phyloP scores from a whole-genome alignment of 1,140 invertebrate genomes.

The Leucophenga varia region DNA sequence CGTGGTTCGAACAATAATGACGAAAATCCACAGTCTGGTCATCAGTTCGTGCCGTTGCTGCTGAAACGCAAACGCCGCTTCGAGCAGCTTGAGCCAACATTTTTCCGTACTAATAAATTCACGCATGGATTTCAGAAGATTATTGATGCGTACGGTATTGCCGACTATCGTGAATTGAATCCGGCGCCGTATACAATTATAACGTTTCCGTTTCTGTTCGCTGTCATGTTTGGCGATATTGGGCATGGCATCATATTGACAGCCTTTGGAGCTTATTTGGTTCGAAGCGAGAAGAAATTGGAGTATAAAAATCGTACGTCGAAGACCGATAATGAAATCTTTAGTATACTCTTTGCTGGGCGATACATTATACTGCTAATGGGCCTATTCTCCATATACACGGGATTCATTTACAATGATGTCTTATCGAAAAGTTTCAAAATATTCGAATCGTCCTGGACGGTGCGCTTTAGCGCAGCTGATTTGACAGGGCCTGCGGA shows the following conservation, averaged over 20 bases:
- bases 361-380: conserved; percentile 97
- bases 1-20: conserved; percentile 80
- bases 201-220: conserved; percentile 76
- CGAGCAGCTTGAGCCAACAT: conserved; percentile 72
- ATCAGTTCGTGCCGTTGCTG: conserved; percentile 11
- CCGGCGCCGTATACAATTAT: conserved; percentile 71
- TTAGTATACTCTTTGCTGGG: conserved; percentile 94
- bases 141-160: conserved; percentile 83
- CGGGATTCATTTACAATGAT: conserved; percentile 96
- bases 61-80: conserved; percentile 70
- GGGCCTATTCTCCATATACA: conserved; percentile 96
- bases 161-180: conserved; percentile 75
- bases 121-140: conserved; percentile 79
- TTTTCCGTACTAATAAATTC: conserved; percentile 78
- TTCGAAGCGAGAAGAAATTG: conserved; percentile 71
- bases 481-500: conserved; percentile 39
- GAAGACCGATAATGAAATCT: conserved; percentile 86
- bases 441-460: conserved; percentile 87
- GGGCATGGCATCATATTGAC: conserved; percentile 71
- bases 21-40: background rate
- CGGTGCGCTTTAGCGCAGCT: conserved; percentile 68
- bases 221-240: conserved; percentile 75
- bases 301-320: conserved; percentile 67
- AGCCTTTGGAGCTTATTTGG: conserved; percentile 62
- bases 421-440: conserved; percentile 92